phyloP scores from a whole-genome alignment of 2,113 vertebrate species.

The Engraulis encrasicolus region DNA sequence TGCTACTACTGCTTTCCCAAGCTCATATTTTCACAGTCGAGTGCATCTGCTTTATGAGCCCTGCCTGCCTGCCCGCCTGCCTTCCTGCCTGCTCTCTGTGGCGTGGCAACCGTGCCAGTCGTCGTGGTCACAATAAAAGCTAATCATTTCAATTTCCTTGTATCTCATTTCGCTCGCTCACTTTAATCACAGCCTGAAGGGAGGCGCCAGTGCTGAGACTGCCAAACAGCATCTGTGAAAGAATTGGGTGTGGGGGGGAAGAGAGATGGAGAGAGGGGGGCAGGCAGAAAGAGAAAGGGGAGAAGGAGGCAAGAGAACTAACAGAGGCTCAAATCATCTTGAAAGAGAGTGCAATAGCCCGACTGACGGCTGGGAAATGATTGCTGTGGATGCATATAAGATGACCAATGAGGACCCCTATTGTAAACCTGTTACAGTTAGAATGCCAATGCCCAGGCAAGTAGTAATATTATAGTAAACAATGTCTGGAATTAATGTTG shows the following conservation, averaged over 20 bases:
- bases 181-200: conserved; percentile 73
- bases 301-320: conserved; percentile 21
- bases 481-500: too few species aligned
- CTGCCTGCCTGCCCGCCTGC: conserved; percentile 50
- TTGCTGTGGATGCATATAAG: not conserved
- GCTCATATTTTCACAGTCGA: conserved; percentile 63
- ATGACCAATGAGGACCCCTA: too few species aligned
- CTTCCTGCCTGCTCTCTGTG: too few species aligned
- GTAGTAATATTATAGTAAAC: too few species aligned
- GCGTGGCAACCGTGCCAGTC: conserved; percentile 54
- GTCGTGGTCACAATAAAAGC: conserved; percentile 71
- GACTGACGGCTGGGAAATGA: not conserved
- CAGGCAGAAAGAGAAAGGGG: conserved; percentile 7
- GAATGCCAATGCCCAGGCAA: too few species aligned
- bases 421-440: too few species aligned
- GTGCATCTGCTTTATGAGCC: conserved; percentile 61
- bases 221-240: conserved; percentile 37
- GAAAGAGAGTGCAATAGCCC: not conserved
- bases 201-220: conserved; percentile 61
- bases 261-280: conserved; percentile 29
- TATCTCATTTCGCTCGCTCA: conserved; percentile 76
- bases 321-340: not conserved
- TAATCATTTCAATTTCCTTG: conserved; percentile 75
- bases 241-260: too few species aligned
- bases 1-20: not conserved